Conservation (phyloP, 2,888 invertebrate species). For the Parasteatoda lunata region DNA sequence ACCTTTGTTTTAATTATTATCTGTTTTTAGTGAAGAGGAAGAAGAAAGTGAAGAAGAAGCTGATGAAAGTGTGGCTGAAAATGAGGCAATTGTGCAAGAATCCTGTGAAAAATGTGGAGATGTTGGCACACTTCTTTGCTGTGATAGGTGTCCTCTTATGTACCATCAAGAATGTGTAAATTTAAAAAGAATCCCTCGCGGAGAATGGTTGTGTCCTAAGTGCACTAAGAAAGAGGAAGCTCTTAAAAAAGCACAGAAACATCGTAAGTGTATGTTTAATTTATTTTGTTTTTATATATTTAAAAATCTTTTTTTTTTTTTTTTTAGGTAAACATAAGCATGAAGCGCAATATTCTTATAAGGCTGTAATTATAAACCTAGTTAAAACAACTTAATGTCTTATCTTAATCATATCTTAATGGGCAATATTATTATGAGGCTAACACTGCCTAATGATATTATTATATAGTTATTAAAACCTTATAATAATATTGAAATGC, state of each 20-base stretch:
- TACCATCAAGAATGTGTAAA: slow-evolving; percentile 83
- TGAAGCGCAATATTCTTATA: no score
- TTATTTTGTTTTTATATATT: no score
- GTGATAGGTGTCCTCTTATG: slow-evolving; percentile 79
- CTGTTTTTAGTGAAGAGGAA: slow-evolving; percentile 33
- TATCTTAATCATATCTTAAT: no score
- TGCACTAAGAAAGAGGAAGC: slow-evolving; percentile 56
- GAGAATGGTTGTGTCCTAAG: slow-evolving; percentile 64
- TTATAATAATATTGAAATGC: no score
- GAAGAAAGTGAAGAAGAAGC: slow-evolving; percentile 33
- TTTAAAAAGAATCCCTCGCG: slow-evolving; percentile 61
- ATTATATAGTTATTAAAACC: no score
- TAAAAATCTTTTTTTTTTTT: not conserved
- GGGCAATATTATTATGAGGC: no score
- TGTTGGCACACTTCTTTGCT: slow-evolving; percentile 81
- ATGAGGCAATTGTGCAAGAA: slow-evolving; percentile 68
- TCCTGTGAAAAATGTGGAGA: slow-evolving; percentile 80
- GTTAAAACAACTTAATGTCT: no score
- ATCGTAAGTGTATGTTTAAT: slow-evolving; percentile 31
- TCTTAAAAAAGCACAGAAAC: slow-evolving; percentile 48
- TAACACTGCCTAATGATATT: no score
- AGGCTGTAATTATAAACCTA: no score
- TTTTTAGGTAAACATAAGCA: not conserved
- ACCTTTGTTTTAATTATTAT: not conserved
- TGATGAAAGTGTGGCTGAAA: slow-evolving; percentile 14